These are phyloP conservation scores for Neotoma lepida DNA, from an alignment of 2,113 vertebrate species.

Conservation along the genomic window DNA sequence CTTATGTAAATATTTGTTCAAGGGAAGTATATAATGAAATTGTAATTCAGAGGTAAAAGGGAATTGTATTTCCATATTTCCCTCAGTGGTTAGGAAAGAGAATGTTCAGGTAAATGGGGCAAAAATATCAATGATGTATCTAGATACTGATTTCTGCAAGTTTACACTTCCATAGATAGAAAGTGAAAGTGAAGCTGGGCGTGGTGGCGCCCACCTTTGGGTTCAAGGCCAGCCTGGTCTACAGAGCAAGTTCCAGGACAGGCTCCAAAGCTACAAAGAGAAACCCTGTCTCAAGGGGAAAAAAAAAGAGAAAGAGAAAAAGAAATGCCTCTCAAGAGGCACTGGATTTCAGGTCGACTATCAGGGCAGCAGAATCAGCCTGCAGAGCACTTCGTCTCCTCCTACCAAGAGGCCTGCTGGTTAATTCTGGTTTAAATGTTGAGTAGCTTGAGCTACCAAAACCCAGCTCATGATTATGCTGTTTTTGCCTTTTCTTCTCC, in stretches of 20 bases:
- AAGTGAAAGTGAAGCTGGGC: neutral
- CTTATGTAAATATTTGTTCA: neutral
- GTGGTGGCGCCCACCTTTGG: no score
- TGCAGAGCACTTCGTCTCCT: neutral
- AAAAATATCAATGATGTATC: neutral
- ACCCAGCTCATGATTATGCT: neutral
- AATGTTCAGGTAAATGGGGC: neutral
- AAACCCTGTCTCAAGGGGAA: no score
- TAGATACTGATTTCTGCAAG: neutral
- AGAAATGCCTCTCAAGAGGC: neutral
- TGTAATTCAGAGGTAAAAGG: neutral
- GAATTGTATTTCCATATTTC: neutral
- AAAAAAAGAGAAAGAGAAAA: no score
- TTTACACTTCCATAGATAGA: neutral
- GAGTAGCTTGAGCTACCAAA: neutral
- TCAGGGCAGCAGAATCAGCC: neutral
- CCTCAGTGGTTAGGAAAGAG: neutral
- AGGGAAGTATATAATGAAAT: neutral
- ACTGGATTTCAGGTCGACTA: neutral
- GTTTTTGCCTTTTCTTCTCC: constrained; percentile 43
- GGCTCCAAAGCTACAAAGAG: no score
- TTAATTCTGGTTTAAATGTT: neutral
- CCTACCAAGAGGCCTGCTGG: neutral
- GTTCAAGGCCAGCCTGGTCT: no score
- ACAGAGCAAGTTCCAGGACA: no score